These are phyloP conservation scores for Pterostichus madidus DNA, from an alignment of 2,888 invertebrate species.

Conservation along the genomic window DNA sequence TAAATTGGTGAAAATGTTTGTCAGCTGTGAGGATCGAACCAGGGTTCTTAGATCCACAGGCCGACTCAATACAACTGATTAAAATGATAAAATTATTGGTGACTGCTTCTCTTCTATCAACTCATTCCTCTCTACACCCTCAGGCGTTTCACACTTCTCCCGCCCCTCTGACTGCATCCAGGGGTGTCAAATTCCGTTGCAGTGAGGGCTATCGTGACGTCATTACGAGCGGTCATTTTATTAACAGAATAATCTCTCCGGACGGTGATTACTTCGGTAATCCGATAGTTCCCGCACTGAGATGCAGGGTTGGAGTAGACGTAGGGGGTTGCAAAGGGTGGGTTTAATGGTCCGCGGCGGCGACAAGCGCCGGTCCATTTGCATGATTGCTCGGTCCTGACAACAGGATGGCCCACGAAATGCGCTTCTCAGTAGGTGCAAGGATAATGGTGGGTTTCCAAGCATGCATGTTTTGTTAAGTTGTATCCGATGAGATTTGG, in stretches of 20 bases:
- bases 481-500: too few species aligned
- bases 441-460: too few species aligned
- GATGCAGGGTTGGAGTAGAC: not conserved
- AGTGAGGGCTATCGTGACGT: not conserved
- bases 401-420: too few species aligned
- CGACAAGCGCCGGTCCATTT: conserved; percentile 60
- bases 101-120: too few species aligned
- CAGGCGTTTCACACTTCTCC: not conserved
- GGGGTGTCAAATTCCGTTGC: conserved; percentile 10
- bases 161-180: not conserved
- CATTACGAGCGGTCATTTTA: conserved; percentile 57
- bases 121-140: too few species aligned
- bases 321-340: not conserved
- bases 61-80: too few species aligned
- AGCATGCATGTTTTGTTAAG: too few species aligned
- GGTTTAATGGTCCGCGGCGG: conserved; percentile 62
- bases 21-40: too few species aligned
- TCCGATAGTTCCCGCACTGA: conserved; percentile 51
- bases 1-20: too few species aligned
- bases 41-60: too few species aligned
- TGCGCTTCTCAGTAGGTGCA: too few species aligned
- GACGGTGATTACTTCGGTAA: conserved; percentile 63
- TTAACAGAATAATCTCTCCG: conserved; percentile 64
- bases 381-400: conserved; percentile 55
- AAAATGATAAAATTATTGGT: too few species aligned